phyloP scores from a whole-genome alignment of 2,113 vertebrate species.

The Ahaetulla prasina region DNA sequence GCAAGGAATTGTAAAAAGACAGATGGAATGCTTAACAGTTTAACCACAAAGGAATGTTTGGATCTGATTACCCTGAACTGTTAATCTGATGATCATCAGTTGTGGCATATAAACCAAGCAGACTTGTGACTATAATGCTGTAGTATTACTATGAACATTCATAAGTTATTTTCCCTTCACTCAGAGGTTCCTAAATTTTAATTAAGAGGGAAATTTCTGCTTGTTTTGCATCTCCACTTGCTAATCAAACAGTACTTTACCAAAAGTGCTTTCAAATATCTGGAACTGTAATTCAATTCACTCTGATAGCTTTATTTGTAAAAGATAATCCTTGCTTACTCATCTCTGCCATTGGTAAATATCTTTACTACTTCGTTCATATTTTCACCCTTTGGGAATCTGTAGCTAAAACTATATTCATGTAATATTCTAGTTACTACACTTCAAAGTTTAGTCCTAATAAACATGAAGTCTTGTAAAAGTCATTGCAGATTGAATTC shows the following conservation, averaged over 20 bases:
- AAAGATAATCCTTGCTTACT: neutral
- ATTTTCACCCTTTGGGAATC: neutral
- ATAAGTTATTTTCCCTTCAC: conserved; percentile 8
- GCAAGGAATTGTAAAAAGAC: conserved; percentile 53
- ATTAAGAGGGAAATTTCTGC: neutral
- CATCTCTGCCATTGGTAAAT: neutral
- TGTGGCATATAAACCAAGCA: conserved; percentile 54
- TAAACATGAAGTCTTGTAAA: neutral
- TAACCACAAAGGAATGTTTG: conserved; percentile 69
- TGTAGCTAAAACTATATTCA: neutral
- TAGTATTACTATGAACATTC: conserved; percentile 44
- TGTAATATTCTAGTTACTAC: neutral
- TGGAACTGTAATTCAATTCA: neutral
- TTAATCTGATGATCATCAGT: conserved; percentile 69
- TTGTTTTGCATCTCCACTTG: neutral
- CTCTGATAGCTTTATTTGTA: neutral
- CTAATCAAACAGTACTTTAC: neutral
- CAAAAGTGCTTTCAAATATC: neutral
- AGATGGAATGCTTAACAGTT: conserved; percentile 59
- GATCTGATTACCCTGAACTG: conserved; percentile 68
- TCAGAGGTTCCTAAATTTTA: neutral
- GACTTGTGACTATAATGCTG: conserved; percentile 52
- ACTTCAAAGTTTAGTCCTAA: neutral
- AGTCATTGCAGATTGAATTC: neutral
- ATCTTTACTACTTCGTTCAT: neutral